phyloP scores from a whole-genome alignment of 2,113 vertebrate genomes.

The Nyctereutes procyonoides region DNA sequence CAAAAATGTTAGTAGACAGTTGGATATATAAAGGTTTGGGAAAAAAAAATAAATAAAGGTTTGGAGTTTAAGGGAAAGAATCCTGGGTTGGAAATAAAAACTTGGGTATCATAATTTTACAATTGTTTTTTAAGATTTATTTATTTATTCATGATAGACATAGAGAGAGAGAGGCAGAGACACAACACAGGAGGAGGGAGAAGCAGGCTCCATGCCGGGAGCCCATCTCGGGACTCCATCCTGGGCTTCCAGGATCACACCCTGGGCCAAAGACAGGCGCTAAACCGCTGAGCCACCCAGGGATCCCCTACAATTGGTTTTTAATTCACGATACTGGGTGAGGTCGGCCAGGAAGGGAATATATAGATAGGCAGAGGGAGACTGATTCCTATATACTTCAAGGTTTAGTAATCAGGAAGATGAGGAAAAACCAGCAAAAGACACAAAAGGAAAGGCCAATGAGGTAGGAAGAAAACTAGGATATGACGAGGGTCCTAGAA shows the following conservation, averaged over 20 bases:
- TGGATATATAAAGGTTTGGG: background rate
- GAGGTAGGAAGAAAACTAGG: background rate
- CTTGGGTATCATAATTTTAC: background rate
- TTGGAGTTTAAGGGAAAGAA: background rate
- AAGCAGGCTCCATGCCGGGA: too few species aligned
- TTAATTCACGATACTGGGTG: background rate
- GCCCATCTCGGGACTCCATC: too few species aligned
- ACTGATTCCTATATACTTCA: background rate
- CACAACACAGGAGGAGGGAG: too few species aligned
- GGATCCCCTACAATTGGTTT: background rate
- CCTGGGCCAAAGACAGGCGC: too few species aligned
- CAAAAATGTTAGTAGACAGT: background rate
- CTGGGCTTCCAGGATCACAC: too few species aligned
- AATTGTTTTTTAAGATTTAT: too few species aligned
- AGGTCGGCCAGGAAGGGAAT: background rate
- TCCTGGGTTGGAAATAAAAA: background rate
- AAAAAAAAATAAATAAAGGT: too few species aligned
- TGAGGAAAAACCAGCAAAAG: background rate
- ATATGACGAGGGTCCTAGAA: background rate
- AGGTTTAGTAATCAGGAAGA: background rate
- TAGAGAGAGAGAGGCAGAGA: too few species aligned
- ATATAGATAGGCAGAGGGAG: background rate
- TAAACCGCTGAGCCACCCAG: too few species aligned
- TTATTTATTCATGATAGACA: too few species aligned
- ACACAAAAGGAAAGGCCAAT: background rate